A percentile compares a stretch with the other conserved stretches of the same genome.
Evolutionary conservation across 2,888 invertebrate species (phyloP).

Genomic region (Electrophaes corylata): DNA sequence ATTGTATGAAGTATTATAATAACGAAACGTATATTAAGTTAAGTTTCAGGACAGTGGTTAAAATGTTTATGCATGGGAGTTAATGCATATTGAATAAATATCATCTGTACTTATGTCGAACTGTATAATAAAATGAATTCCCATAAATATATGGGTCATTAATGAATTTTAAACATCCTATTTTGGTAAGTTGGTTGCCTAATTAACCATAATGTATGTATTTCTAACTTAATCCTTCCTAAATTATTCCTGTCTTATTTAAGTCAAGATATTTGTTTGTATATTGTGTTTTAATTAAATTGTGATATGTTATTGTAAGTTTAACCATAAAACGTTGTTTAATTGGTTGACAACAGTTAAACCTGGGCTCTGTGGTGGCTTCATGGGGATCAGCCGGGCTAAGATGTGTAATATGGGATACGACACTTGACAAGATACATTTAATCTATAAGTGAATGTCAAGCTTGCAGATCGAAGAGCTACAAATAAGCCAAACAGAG

Average conservation of each 20-base stretch:
- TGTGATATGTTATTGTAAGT: conserved; percentile 61
- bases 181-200: background rate
- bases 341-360: too few relatives aligned
- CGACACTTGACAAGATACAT: too few relatives aligned
- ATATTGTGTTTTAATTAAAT: conserved; percentile 50
- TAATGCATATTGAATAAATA: background rate
- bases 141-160: background rate
- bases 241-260: conserved; percentile 24
- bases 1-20: conserved; percentile 3
- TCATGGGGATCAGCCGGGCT: too few relatives aligned
- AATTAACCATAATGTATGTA: background rate
- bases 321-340: background rate
- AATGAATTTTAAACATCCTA: background rate
- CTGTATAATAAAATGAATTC: background rate
- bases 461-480: too few relatives aligned
- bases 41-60: background rate
- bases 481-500: too few relatives aligned
- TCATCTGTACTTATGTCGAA: background rate
- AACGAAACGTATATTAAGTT: conserved; percentile 1
- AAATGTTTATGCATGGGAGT: too few relatives aligned
- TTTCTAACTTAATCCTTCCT: conserved; percentile 12
- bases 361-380: too few relatives aligned
- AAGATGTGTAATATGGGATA: too few relatives aligned
- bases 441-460: too few relatives aligned
- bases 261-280: conserved; percentile 41